A percentile compares a stretch with the other conserved stretches of the same genome.
Conservation (phyloP, 2,888 invertebrate species). For the Proisotoma minuta region DNA sequence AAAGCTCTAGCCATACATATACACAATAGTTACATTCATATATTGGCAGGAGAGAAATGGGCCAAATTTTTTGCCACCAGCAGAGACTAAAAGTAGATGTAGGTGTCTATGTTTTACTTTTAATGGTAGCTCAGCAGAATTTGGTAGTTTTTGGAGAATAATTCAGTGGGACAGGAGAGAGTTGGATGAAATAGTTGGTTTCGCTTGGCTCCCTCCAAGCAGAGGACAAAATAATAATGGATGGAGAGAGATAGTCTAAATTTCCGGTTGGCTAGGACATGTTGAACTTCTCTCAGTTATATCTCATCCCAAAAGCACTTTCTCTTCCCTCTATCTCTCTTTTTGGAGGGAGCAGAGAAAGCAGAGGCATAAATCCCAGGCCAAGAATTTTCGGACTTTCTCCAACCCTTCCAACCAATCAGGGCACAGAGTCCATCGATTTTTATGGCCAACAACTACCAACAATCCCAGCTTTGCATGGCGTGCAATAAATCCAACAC, state of each 20-base stretch:
- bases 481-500: too few species aligned
- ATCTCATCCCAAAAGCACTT: slow-evolving; percentile 9
- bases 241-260: background rate
- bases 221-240: slow-evolving; percentile 5
- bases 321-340: slow-evolving; percentile 6
- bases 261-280: slow-evolving; percentile 12
- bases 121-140: too few species aligned
- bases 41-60: background rate
- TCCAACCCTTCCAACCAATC: background rate
- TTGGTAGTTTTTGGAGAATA: background rate
- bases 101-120: too few species aligned
- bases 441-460: too few species aligned
- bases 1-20: too few species aligned
- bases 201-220: background rate
- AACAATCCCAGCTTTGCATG: too few species aligned
- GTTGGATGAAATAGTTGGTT: background rate
- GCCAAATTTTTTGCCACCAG: background rate
- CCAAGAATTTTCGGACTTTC: background rate
- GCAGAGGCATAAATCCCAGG: background rate
- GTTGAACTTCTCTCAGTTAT: background rate
- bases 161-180: background rate
- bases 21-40: background rate
- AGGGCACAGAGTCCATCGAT: slow-evolving; percentile 1
- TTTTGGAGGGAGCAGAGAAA: too few species aligned
- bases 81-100: background rate